Evolutionary conservation across 2,113 vertebrate species (phyloP).

Genomic region (Noctilio leporinus): DNA sequence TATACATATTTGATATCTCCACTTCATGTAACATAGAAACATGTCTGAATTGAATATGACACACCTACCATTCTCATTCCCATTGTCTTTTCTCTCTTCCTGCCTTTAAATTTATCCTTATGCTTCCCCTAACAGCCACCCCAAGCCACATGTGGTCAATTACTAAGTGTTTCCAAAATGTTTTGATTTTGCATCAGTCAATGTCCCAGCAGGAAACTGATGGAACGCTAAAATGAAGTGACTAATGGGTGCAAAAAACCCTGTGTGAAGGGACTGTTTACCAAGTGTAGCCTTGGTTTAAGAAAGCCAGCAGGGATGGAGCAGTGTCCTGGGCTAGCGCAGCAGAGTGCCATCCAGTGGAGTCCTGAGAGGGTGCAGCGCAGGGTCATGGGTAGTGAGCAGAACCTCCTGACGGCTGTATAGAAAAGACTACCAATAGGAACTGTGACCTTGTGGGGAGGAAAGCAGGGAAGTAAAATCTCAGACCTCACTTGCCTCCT

Average conservation of each 20-base stretch:
- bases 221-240: not conserved
- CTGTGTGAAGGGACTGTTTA: not conserved
- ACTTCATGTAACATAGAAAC: not conserved
- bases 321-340: not conserved
- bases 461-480: not conserved
- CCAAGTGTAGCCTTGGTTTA: not conserved
- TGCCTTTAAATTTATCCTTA: not conserved
- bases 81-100: not conserved
- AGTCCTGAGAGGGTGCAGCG: not conserved
- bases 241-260: not conserved
- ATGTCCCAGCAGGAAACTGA: not conserved
- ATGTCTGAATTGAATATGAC: not conserved
- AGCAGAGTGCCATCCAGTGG: not conserved
- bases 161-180: not conserved
- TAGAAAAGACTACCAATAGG: not conserved
- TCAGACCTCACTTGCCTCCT: not conserved
- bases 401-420: not conserved
- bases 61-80: not conserved
- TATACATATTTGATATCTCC: not conserved
- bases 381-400: not conserved
- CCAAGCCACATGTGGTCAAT: not conserved
- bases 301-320: not conserved
- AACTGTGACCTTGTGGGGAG: not conserved
- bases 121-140: not conserved
- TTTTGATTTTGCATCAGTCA: not conserved